These are phyloP conservation scores for Caiman crocodilus DNA, from an alignment of 2,797 vertebrate genomes.

Conservation along the genomic window DNA sequence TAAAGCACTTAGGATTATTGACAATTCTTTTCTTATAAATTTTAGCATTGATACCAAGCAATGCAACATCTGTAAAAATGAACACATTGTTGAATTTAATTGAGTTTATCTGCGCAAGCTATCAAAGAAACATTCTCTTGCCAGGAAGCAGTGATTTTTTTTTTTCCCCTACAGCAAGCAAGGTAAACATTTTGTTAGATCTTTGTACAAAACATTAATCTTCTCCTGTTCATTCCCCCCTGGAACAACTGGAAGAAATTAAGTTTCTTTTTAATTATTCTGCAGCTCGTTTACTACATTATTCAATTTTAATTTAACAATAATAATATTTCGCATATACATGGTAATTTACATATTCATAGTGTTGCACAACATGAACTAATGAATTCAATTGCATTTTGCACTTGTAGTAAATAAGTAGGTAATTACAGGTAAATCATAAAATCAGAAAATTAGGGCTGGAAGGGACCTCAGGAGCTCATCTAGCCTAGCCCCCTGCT, in stretches of 20 bases:
- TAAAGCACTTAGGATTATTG: not conserved
- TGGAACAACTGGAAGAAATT: slow-evolving; percentile 40
- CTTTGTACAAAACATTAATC: slow-evolving; percentile 34
- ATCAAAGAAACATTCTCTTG: not conserved
- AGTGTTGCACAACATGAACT: not conserved
- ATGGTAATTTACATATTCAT: not conserved
- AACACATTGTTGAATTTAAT: not conserved
- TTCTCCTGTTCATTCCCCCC: not conserved
- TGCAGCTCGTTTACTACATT: slow-evolving; percentile 11
- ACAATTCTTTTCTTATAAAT: not conserved
- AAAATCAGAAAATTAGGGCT: too few species aligned
- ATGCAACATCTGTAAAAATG: slow-evolving; percentile 16
- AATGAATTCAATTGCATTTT: not conserved
- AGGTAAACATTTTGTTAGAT: not conserved
- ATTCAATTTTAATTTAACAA: slow-evolving; percentile 33
- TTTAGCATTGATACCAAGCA: not conserved
- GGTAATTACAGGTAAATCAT: slow-evolving; percentile 2
- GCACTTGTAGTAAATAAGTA: slow-evolving; percentile 41
- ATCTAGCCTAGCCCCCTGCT: too few species aligned
- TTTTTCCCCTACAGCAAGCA: not conserved
- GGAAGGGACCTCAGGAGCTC: too few species aligned
- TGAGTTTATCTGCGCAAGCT: slow-evolving; percentile 10
- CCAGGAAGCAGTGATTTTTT: slow-evolving; percentile 18
- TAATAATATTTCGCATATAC: not conserved
- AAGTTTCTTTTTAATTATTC: slow-evolving; percentile 46